A percentile compares a stretch with the other conserved stretches of the same genome.
Conservation (phyloP, 2,888 invertebrate species). For the Aspidiotus rigidus region DNA sequence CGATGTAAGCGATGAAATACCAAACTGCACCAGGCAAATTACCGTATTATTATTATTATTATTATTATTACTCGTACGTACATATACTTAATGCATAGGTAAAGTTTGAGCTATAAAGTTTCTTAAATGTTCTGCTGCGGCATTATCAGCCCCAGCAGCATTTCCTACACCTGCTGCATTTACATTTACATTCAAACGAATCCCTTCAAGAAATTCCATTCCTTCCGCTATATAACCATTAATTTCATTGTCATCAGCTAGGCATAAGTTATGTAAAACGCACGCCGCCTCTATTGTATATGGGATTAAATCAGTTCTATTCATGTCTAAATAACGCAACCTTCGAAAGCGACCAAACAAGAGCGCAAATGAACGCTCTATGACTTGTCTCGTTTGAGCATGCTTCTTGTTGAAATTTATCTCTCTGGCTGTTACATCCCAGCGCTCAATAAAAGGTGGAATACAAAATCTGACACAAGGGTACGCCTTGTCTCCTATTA, state of each 20-base stretch:
- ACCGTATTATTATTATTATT: no score
- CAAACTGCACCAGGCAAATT: no score
- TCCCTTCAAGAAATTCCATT: background rate
- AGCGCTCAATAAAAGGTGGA: slow-evolving; percentile 26
- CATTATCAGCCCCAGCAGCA: background rate
- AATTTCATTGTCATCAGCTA: background rate
- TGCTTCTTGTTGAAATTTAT: slow-evolving; percentile 19
- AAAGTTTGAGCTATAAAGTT: background rate
- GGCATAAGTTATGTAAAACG: background rate
- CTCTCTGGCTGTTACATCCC: slow-evolving; percentile 12
- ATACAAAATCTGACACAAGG: slow-evolving; percentile 27
- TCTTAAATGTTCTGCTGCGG: background rate
- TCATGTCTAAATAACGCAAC: slow-evolving; percentile 19
- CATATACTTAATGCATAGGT: no score
- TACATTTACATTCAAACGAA: background rate
- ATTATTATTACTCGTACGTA: no score
- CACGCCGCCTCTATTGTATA: background rate
- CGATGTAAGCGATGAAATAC: no score
- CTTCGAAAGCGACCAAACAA: slow-evolving; percentile 15
- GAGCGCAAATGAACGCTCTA: slow-evolving; percentile 27
- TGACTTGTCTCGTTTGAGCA: slow-evolving; percentile 25
- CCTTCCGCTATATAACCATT: background rate
- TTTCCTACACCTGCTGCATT: background rate
- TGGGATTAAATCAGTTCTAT: background rate
- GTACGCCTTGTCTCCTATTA: slow-evolving; percentile 25